phyloP scores from a whole-genome alignment of 2,888 invertebrate species.

The Andricus curvator region DNA sequence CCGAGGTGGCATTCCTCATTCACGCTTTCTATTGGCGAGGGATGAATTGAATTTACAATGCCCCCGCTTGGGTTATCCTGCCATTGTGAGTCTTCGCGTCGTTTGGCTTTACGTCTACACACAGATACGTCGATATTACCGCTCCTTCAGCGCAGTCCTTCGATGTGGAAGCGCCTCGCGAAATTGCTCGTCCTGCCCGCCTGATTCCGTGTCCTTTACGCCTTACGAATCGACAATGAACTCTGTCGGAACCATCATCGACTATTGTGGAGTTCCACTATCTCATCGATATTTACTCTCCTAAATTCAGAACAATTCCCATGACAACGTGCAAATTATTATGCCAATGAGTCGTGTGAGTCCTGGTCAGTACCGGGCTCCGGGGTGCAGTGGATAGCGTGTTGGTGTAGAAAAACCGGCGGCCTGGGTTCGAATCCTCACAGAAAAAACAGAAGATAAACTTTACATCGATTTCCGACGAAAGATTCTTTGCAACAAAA shows the following conservation, averaged over 20 bases:
- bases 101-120: constrained; percentile 41
- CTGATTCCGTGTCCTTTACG: constrained; percentile 49
- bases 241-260: constrained; percentile 43
- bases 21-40: constrained; percentile 19
- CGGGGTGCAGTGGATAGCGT: too few relatives aligned
- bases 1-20: constrained; percentile 17
- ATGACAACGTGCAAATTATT: background rate
- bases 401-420: too few relatives aligned
- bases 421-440: too few relatives aligned
- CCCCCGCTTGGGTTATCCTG: constrained; percentile 25
- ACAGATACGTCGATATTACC: constrained; percentile 47
- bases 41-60: constrained; percentile 39
- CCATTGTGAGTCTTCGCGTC: constrained; percentile 5
- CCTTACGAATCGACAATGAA: constrained; percentile 51
- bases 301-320: constrained; percentile 6
- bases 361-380: too few relatives aligned
- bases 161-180: constrained; percentile 42
- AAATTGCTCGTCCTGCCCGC: constrained; percentile 47
- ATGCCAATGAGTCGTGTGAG: too few relatives aligned
- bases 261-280: constrained; percentile 41
- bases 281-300: background rate
- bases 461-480: too few relatives aligned
- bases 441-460: too few relatives aligned
- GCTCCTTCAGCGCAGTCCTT: constrained; percentile 35
- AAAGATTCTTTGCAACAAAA: too few relatives aligned